A percentile compares a stretch with the other conserved stretches of the same genome.
Conservation (phyloP, 35 echinoderm and acorn worm genomes). For the Patiria miniata region DNA sequence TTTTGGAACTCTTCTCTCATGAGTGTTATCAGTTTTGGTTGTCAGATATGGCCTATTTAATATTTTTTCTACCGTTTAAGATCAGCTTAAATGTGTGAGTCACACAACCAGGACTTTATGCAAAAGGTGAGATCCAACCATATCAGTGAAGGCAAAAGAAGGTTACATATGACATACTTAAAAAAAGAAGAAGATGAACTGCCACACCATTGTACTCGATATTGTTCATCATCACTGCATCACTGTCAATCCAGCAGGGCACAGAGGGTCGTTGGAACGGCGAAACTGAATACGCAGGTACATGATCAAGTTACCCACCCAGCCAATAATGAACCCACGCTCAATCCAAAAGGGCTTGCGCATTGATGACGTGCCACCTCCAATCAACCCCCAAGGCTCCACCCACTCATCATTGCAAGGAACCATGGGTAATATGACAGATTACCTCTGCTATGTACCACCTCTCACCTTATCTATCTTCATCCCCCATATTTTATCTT, state of each 20-base stretch:
- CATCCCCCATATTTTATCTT: neutral
- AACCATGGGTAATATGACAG: neutral
- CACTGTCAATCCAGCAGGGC: neutral
- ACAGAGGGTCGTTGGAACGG: conserved; percentile 5
- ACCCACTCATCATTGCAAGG: neutral
- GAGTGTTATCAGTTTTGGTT: too few relatives aligned
- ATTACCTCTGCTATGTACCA: neutral
- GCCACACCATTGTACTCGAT: too few relatives aligned
- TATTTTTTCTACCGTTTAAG: too few relatives aligned
- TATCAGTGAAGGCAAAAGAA: too few relatives aligned
- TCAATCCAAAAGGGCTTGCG: neutral
- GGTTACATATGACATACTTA: too few relatives aligned
- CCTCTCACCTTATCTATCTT: neutral
- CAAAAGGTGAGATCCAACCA: too few relatives aligned
- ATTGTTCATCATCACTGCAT: conserved; percentile 10
- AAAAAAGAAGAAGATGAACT: too few relatives aligned
- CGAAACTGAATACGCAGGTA: conserved; percentile 11
- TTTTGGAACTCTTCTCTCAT: too few relatives aligned
- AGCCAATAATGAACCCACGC: conserved; percentile 18
- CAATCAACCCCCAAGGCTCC: neutral
- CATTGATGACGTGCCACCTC: neutral
- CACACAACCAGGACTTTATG: too few relatives aligned
- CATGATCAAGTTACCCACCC: neutral
- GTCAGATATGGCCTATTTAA: too few relatives aligned
- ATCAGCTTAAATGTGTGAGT: too few relatives aligned